Conservation (phyloP, 2,797 vertebrate genomes). For the Melanotaenia boesemani region DNA sequence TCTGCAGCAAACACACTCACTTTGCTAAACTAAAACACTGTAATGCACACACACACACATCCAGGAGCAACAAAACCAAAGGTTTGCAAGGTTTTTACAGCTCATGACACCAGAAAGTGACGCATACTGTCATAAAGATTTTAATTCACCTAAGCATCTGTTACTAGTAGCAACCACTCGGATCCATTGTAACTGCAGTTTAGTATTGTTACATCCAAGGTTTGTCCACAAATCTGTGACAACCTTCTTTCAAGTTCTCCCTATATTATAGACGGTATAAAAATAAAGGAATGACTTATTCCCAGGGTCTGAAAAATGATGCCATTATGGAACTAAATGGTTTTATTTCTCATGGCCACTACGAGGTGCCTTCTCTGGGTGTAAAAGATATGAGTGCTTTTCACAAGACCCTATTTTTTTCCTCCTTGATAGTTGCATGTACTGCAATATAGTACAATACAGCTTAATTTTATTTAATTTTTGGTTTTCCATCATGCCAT, state of each 20-base stretch:
- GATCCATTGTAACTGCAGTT: background rate
- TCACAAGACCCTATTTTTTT: no score
- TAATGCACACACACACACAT: conserved; percentile 10
- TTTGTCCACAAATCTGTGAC: background rate
- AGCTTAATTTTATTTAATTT: no score
- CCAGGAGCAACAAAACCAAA: background rate
- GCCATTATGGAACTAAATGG: background rate
- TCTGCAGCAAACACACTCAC: conserved; percentile 22
- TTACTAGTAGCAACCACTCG: conserved; percentile 19
- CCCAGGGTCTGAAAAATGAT: background rate
- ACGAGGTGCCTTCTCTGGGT: no score
- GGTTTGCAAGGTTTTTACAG: conserved; percentile 3
- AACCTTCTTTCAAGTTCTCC: background rate
- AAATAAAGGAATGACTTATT: background rate
- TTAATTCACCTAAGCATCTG: conserved; percentile 15
- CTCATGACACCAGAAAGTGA: conserved; percentile 5
- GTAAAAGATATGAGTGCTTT: no score
- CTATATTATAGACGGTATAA: background rate
- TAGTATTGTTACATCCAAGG: background rate
- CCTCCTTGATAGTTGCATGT: no score
- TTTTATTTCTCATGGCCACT: no score
- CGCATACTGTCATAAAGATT: background rate
- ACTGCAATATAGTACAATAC: no score
- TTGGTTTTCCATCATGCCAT: no score
- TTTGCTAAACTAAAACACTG: conserved; percentile 9